Conservation (phyloP, 2,888 invertebrate genomes). For the Brachyptera risi region DNA sequence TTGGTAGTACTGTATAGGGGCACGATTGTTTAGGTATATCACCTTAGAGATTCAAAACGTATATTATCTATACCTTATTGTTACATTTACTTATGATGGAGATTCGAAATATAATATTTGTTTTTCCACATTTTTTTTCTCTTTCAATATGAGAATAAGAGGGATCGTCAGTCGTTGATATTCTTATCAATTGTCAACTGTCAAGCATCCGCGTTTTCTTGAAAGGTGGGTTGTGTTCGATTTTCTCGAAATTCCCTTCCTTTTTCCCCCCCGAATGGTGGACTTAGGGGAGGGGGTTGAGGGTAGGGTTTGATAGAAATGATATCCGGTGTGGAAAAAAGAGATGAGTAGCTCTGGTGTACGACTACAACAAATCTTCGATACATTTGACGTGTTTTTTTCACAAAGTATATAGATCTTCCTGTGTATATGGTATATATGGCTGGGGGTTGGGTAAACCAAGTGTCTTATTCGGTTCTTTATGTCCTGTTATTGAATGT, state of each 20-base stretch:
- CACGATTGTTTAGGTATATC: conserved; percentile 12
- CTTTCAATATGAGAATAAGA: too few relatives aligned
- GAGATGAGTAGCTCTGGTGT: neutral
- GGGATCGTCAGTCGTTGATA: neutral
- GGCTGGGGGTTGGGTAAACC: neutral
- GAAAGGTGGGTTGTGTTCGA: conserved; percentile 10
- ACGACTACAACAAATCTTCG: neutral
- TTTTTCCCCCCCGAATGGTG: too few relatives aligned
- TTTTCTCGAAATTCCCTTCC: neutral
- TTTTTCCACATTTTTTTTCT: too few relatives aligned
- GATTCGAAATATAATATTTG: too few relatives aligned
- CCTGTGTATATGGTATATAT: neutral
- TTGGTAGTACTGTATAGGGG: too few relatives aligned
- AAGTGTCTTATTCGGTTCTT: neutral
- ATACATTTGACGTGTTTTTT: neutral
- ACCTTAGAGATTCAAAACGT: too few relatives aligned
- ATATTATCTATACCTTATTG: too few relatives aligned
- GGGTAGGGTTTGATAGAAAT: neutral
- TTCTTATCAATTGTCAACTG: conserved; percentile 15
- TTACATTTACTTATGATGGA: too few relatives aligned
- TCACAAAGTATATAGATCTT: neutral
- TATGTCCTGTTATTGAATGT: neutral
- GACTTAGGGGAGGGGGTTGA: too few relatives aligned
- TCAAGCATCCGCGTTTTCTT: conserved; percentile 3
- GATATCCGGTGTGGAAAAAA: conserved; percentile 8